phyloP scores from a whole-genome alignment of 2,797 vertebrate genomes.

The Varecia variegata region DNA sequence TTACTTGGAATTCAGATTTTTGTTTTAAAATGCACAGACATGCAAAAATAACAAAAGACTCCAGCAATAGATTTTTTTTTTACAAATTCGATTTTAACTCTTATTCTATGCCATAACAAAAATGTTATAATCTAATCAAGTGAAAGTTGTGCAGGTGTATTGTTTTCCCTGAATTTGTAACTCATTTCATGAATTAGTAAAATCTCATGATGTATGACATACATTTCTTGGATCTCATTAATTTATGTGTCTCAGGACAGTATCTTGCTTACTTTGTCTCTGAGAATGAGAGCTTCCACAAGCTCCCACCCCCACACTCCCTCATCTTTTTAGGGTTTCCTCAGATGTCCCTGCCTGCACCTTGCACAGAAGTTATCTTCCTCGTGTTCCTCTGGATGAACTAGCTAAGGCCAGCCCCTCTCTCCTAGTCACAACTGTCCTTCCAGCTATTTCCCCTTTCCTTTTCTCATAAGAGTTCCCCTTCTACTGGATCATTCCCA shows the following conservation, averaged over 20 bases:
- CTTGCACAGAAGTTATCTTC: background rate
- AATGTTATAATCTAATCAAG: background rate
- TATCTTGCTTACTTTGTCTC: background rate
- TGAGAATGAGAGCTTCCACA: background rate
- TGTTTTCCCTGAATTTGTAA: background rate
- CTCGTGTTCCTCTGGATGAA: background rate
- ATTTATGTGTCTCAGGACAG: background rate
- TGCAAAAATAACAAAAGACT: background rate
- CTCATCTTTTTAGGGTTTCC: background rate
- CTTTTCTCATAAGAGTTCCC: background rate
- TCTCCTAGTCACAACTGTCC: background rate
- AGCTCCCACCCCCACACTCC: rapidly evolving
- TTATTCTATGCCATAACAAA: background rate
- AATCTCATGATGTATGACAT: background rate
- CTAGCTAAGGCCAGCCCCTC: background rate
- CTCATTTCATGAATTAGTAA: background rate
- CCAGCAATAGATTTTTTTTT: background rate
- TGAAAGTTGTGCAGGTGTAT: background rate
- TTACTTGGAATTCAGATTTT: background rate
- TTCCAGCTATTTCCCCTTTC: background rate
- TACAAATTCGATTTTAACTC: background rate
- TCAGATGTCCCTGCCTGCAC: background rate
- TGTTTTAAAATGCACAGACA: background rate
- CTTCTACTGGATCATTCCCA: background rate
- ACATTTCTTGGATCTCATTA: background rate